These are phyloP conservation scores for Eurystomus glaucurus DNA, from an alignment of 2,797 vertebrate species.

Conservation along the genomic window DNA sequence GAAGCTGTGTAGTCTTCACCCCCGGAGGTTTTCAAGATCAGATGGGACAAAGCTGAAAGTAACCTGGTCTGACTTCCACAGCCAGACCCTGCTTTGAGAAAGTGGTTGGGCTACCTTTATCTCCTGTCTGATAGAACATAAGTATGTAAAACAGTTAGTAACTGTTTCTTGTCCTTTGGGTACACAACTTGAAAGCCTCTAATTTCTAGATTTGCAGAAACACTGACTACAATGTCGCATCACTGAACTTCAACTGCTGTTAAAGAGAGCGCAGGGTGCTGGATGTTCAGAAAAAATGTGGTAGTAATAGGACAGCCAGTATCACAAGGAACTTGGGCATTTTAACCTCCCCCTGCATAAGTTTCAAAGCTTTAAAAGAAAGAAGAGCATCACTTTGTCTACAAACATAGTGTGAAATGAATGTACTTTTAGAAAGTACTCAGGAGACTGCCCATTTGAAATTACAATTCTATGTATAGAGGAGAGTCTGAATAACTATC, in stretches of 20 bases:
- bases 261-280: not conserved
- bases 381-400: not conserved
- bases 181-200: not conserved
- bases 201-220: not conserved
- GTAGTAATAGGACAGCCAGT: not conserved
- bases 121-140: not conserved
- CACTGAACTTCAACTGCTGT: not conserved
- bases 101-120: not conserved
- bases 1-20: not conserved
- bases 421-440: slow-evolving; percentile 7
- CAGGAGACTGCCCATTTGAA: not conserved
- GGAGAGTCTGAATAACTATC: not conserved
- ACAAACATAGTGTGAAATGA: not conserved
- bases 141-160: not conserved
- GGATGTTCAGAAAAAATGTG: not conserved
- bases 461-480: not conserved
- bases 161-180: not conserved
- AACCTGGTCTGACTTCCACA: not conserved
- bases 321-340: not conserved
- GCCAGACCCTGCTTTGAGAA: not conserved
- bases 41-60: not conserved
- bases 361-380: not conserved
- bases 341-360: not conserved
- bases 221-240: not conserved
- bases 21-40: not conserved